Percentiles rank a stretch among this genome's conserved stretches.
phyloP scores from a whole-genome alignment of 2,113 vertebrate genomes.

The Psammodynastes pulverulentus region DNA sequence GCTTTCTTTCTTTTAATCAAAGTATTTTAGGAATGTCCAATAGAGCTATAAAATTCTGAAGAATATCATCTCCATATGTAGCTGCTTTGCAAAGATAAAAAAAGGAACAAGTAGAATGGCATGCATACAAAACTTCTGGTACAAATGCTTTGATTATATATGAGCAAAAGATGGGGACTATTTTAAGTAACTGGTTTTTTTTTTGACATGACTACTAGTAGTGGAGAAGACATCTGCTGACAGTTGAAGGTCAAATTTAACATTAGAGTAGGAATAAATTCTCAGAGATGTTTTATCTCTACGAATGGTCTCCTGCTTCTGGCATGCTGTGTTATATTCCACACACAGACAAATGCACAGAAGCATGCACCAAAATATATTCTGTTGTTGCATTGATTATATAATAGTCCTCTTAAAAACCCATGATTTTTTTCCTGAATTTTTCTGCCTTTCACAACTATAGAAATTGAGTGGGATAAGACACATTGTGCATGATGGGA shows the following conservation, averaged over 20 bases:
- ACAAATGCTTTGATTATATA: slow-evolving; percentile 16
- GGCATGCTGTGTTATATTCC: neutral
- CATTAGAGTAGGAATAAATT: neutral
- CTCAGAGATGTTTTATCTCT: neutral
- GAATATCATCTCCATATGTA: slow-evolving; percentile 20
- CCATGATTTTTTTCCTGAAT: slow-evolving; percentile 20
- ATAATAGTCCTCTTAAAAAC: slow-evolving; percentile 42
- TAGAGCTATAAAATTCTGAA: neutral
- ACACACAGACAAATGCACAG: neutral
- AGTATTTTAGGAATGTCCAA: neutral
- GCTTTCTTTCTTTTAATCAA: neutral
- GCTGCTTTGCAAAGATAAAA: slow-evolving; percentile 20
- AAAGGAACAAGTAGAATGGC: neutral
- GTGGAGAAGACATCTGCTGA: slow-evolving; percentile 11
- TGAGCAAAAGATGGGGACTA: slow-evolving; percentile 8
- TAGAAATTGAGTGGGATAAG: neutral
- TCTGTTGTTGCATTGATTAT: slow-evolving; percentile 42
- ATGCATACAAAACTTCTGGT: neutral
- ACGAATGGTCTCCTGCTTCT: slow-evolving; percentile 4
- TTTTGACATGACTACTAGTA: slow-evolving; percentile 21
- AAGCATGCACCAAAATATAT: slow-evolving; percentile 17
- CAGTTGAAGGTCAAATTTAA: slow-evolving; percentile 20
- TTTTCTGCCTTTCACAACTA: neutral
- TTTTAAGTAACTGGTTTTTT: slow-evolving; percentile 17
- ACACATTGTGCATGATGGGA: neutral